Percentiles rank a stretch among this genome's conserved stretches.
These are phyloP conservation scores for Ornithorhynchus anatinus DNA, from an alignment of 2,113 vertebrate species.

Conservation along the genomic window DNA sequence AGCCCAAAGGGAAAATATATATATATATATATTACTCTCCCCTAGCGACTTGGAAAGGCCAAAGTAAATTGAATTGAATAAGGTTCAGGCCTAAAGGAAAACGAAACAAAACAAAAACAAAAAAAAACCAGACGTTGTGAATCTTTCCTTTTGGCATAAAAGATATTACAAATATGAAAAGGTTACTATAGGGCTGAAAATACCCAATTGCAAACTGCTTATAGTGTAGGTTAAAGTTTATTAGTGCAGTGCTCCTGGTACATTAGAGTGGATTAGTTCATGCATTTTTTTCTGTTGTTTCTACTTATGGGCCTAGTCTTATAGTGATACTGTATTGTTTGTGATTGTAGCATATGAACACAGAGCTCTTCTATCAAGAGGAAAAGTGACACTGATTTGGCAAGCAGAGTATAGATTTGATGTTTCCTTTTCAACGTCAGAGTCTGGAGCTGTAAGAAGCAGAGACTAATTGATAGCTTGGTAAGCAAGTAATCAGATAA, in stretches of 20 bases:
- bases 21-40: constrained; percentile 1
- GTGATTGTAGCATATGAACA: neutral
- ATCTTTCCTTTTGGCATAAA: constrained; percentile 18
- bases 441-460: neutral
- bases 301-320: neutral
- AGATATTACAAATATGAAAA: neutral
- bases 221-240: neutral
- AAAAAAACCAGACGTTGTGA: constrained; percentile 42
- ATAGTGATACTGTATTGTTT: neutral
- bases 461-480: neutral
- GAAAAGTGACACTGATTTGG: neutral
- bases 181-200: neutral
- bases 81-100: constrained; percentile 22
- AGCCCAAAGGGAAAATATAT: constrained; percentile 41
- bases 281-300: neutral
- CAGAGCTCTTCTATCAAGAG: constrained; percentile 2
- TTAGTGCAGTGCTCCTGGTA: neutral
- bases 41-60: constrained; percentile 52
- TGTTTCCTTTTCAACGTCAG: neutral
- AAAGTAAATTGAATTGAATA: constrained; percentile 61
- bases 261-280: neutral
- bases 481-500: constrained; percentile 27
- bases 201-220: accelerated
- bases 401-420: neutral
- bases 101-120: no score